Evolutionary conservation across 1,140 invertebrate species (phyloP).

Genomic region (Aphelenchoides avenae): DNA sequence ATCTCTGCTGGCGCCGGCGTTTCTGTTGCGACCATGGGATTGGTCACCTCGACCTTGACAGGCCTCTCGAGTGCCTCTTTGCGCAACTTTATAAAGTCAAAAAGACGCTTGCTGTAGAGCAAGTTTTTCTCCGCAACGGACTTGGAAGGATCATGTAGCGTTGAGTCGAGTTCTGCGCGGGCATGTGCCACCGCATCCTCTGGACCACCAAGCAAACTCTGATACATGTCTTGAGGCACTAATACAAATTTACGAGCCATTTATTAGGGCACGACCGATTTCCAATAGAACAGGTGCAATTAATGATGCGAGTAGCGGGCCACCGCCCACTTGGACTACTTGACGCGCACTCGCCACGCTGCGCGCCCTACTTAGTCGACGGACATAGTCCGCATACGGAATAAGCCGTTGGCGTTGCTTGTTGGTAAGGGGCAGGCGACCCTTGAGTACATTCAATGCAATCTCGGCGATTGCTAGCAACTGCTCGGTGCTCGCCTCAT

Average conservation of each 20-base stretch:
- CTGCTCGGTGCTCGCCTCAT: neutral
- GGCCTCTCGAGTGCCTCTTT: too few relatives aligned
- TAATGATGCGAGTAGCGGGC: slow-evolving; percentile 2
- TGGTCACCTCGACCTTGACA: too few relatives aligned
- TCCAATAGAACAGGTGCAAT: slow-evolving; percentile 14
- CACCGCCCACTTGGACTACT: neutral
- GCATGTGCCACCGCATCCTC: too few relatives aligned
- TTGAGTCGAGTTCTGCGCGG: too few relatives aligned
- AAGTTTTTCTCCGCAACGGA: too few relatives aligned
- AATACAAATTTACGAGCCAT: slow-evolving; percentile 15
- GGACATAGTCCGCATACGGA: slow-evolving; percentile 20
- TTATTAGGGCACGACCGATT: slow-evolving; percentile 5
- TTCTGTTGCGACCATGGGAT: too few relatives aligned
- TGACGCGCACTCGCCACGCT: slow-evolving; percentile 11
- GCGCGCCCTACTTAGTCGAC: neutral
- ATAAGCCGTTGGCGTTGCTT: slow-evolving; percentile 13
- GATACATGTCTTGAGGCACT: slow-evolving; percentile 22
- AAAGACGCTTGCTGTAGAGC: too few relatives aligned
- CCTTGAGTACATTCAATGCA: slow-evolving; percentile 18
- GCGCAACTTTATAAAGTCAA: too few relatives aligned
- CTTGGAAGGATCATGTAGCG: too few relatives aligned
- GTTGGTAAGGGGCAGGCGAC: slow-evolving; percentile 6
- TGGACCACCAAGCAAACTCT: too few relatives aligned
- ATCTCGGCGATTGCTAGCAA: slow-evolving; percentile 20
- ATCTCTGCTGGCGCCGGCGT: too few relatives aligned